These are phyloP conservation scores for Clusia tigrina DNA, from an alignment of 2,888 invertebrate species.

Conservation along the genomic window DNA sequence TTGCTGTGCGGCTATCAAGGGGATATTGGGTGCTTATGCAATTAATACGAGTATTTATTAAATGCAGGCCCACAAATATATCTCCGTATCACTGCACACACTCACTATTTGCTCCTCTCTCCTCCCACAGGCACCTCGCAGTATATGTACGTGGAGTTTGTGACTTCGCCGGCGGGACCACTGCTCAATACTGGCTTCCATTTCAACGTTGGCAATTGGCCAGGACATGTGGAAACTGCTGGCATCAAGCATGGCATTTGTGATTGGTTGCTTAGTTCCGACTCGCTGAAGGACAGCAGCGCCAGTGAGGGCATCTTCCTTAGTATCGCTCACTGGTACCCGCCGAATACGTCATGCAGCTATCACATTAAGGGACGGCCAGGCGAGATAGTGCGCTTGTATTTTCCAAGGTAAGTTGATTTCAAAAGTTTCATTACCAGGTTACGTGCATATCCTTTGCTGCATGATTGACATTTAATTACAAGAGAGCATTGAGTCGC, in stretches of 20 bases:
- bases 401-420: slow-evolving; percentile 79
- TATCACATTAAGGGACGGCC: slow-evolving; percentile 87
- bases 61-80: no score
- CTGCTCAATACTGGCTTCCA: slow-evolving; percentile 92
- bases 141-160: slow-evolving; percentile 87
- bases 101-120: slow-evolving; percentile 17
- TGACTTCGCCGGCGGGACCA: slow-evolving; percentile 88
- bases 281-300: slow-evolving; percentile 78
- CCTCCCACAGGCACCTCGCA: slow-evolving; percentile 75
- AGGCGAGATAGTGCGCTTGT: slow-evolving; percentile 87
- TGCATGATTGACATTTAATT: slow-evolving; percentile 2
- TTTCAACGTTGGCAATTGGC: slow-evolving; percentile 95
- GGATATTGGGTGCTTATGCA: slow-evolving; percentile 39
- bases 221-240: slow-evolving; percentile 89
- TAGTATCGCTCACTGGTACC: slow-evolving; percentile 94
- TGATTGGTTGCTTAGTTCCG: slow-evolving; percentile 87
- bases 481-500: no score
- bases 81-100: slow-evolving; percentile 7
- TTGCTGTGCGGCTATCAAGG: neutral
- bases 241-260: slow-evolving; percentile 87
- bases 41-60: slow-evolving; percentile 44
- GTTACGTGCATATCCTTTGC: neutral
- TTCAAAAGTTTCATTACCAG: neutral
- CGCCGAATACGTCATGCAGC: slow-evolving; percentile 90
- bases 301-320: slow-evolving; percentile 89